phyloP scores from a whole-genome alignment of 2,113 vertebrate species.

The Gorsachius goisagi region DNA sequence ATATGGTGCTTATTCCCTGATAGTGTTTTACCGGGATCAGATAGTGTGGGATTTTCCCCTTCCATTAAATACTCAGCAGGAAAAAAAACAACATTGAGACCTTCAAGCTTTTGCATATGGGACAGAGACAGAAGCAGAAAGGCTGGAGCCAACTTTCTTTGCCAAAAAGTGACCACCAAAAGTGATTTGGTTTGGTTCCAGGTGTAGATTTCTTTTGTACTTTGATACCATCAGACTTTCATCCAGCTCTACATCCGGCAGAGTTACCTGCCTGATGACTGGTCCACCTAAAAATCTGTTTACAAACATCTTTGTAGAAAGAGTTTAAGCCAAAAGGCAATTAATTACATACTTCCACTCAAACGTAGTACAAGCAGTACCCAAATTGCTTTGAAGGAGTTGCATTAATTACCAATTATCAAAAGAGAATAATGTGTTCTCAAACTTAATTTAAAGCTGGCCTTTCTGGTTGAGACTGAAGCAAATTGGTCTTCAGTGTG shows the following conservation, averaged over 20 bases:
- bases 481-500: background rate
- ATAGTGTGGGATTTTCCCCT: background rate
- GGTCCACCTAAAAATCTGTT: background rate
- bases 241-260: background rate
- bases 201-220: background rate
- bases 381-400: background rate
- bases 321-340: background rate
- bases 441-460: slow-evolving; percentile 7
- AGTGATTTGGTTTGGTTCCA: slow-evolving; percentile 4
- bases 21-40: background rate
- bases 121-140: slow-evolving; percentile 3
- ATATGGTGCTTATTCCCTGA: background rate
- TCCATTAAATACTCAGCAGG: background rate
- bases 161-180: background rate
- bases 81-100: background rate
- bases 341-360: background rate
- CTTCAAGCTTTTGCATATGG: background rate
- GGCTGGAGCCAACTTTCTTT: background rate
- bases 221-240: background rate
- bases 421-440: slow-evolving; percentile 4
- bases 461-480: background rate
- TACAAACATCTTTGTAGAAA: background rate
- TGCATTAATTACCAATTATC: slow-evolving; percentile 27
- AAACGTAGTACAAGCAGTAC: background rate
- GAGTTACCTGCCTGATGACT: background rate